Percentiles rank a stretch among this genome's conserved stretches.
Conservation (phyloP, 1,140 invertebrate species). For the Drosophila nigrodunni region DNA sequence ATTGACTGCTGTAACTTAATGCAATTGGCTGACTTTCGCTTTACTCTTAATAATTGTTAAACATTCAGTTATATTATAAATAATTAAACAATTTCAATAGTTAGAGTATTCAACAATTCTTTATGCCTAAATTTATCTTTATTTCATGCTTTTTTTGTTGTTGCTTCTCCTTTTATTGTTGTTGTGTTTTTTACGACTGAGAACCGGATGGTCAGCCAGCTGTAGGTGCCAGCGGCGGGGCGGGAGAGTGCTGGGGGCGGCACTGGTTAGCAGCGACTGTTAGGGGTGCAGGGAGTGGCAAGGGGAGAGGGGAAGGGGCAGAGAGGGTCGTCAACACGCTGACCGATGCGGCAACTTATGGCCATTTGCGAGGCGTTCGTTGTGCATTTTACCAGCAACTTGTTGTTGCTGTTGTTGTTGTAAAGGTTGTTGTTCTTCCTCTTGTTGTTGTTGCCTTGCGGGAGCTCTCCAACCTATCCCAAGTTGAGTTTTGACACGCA, state of each 20-base stretch:
- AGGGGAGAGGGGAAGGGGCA: not conserved
- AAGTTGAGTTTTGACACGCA: constrained; percentile 77
- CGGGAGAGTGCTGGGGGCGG: not conserved
- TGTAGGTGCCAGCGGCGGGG: not conserved
- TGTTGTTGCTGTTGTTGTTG: constrained; percentile 41
- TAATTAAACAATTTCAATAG: no score
- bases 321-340: constrained; percentile 45
- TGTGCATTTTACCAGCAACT: constrained; percentile 49
- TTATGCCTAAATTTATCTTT: not conserved
- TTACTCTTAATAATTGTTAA: no score
- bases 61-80: no score
- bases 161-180: constrained; percentile 28
- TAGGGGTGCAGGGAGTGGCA: not conserved
- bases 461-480: constrained; percentile 80
- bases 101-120: no score
- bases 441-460: constrained; percentile 61
- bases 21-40: no score
- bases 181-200: constrained; percentile 49
- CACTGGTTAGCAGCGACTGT: not conserved
- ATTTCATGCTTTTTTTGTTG: not conserved
- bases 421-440: constrained; percentile 33
- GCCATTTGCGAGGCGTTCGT: constrained; percentile 55
- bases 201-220: constrained; percentile 70
- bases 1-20: no score
- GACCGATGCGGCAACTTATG: constrained; percentile 54